phyloP scores from a whole-genome alignment of 2,888 invertebrate species.

The Ectemnius lituratus region DNA sequence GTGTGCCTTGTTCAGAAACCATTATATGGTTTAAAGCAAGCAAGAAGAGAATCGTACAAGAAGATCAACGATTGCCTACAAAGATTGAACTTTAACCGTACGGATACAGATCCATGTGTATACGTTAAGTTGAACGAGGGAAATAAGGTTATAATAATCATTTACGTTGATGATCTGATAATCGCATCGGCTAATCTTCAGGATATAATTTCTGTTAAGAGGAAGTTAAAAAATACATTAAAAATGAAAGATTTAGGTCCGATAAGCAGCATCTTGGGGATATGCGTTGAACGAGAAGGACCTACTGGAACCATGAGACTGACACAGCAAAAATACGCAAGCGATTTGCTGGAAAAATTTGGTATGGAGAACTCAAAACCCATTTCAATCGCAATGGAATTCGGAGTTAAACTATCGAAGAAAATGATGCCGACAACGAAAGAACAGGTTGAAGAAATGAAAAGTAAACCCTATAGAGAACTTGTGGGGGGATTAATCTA shows the following conservation, averaged over 20 bases:
- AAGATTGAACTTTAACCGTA: slow-evolving; percentile 24
- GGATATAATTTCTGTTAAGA: slow-evolving; percentile 29
- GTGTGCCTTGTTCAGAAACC: slow-evolving; percentile 48
- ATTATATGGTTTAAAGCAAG: slow-evolving; percentile 47
- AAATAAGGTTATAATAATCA: slow-evolving; percentile 15
- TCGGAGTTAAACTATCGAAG: background rate
- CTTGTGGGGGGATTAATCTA: slow-evolving; percentile 6
- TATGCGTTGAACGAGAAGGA: slow-evolving; percentile 10
- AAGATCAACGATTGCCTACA: slow-evolving; percentile 30
- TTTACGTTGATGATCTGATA: slow-evolving; percentile 48
- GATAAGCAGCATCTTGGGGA: slow-evolving; percentile 16
- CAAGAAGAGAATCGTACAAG: slow-evolving; percentile 41
- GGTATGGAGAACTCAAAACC: slow-evolving; percentile 11
- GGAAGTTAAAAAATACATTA: slow-evolving; percentile 34
- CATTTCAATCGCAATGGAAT: background rate
- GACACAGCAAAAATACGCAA: background rate
- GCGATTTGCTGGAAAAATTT: background rate
- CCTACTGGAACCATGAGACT: background rate
- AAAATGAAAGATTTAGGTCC: slow-evolving; percentile 40
- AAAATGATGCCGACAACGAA: background rate
- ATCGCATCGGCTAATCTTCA: slow-evolving; percentile 39
- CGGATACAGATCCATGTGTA: slow-evolving; percentile 46
- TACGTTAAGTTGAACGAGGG: slow-evolving; percentile 24
- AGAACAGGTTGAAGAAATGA: background rate
- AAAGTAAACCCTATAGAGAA: slow-evolving; percentile 20